Evolutionary conservation across 64 coral and sea anemone genomes (phyloP).

Genomic region (Astreopora myriophthalma): DNA sequence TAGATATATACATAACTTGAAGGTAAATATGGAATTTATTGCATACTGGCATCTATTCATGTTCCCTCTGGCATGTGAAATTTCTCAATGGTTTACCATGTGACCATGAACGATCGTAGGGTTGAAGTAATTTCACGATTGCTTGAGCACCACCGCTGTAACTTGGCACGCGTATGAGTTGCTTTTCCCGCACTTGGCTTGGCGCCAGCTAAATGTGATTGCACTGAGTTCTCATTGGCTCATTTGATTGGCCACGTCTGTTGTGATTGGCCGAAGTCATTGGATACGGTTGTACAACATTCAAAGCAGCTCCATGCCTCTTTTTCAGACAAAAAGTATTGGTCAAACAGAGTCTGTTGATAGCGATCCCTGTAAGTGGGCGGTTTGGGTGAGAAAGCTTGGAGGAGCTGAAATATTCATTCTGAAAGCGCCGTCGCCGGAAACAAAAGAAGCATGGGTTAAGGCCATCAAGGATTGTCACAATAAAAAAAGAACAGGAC

Average conservation of each 20-base stretch:
- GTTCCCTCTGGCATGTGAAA: no score
- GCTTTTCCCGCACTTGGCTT: no score
- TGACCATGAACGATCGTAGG: no score
- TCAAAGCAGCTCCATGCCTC: background rate
- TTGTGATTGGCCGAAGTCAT: no score
- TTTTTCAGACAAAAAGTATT: slow-evolving; percentile 72
- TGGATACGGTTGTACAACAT: no score
- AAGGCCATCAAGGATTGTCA: slow-evolving; percentile 89
- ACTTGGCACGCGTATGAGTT: no score
- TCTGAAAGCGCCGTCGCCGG: slow-evolving; percentile 59
- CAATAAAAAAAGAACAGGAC: slow-evolving; percentile 78
- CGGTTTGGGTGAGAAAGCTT: slow-evolving; percentile 83
- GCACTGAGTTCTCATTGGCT: no score
- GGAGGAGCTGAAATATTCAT: slow-evolving; percentile 86
- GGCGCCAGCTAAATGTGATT: no score
- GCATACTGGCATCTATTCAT: background rate
- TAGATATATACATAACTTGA: slow-evolving; percentile 71
- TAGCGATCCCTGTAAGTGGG: slow-evolving; percentile 90
- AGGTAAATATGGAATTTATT: slow-evolving; percentile 49
- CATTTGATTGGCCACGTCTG: no score
- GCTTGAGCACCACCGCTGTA: no score
- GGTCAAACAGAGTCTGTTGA: slow-evolving; percentile 87
- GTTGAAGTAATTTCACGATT: no score
- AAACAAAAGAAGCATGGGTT: slow-evolving; percentile 79
- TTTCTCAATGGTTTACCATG: no score